Conservation (phyloP, 2,888 invertebrate species). For the Neelides folsomi region DNA sequence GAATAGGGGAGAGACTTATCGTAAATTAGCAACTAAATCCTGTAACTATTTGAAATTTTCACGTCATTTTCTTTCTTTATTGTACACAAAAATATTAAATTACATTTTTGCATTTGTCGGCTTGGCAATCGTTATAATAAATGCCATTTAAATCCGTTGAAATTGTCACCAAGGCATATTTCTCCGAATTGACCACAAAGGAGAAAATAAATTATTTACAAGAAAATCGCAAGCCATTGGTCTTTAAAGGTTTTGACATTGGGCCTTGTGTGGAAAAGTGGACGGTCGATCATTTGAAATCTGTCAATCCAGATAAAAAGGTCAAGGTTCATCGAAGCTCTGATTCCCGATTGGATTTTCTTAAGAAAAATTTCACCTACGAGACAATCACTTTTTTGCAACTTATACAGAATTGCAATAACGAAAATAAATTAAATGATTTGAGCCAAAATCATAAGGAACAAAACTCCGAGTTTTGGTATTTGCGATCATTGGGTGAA, state of each 20-base stretch:
- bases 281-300: constrained; percentile 40
- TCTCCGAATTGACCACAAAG: too few relatives aligned
- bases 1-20: too few relatives aligned
- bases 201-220: too few relatives aligned
- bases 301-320: constrained; percentile 35
- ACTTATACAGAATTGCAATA: constrained; percentile 37
- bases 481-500: constrained; percentile 40
- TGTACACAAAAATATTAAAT: too few relatives aligned
- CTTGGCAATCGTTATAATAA: too few relatives aligned
- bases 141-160: too few relatives aligned
- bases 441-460: neutral
- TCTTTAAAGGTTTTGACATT: constrained; percentile 39
- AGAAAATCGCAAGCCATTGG: constrained; percentile 35
- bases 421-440: neutral
- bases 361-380: constrained; percentile 43
- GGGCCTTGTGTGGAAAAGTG: constrained; percentile 41
- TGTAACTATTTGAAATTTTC: too few relatives aligned
- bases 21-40: too few relatives aligned
- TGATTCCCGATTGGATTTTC: constrained; percentile 40
- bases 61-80: too few relatives aligned
- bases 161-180: too few relatives aligned
- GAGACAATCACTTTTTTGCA: constrained; percentile 40
- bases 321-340: constrained; percentile 43
- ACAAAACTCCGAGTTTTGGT: constrained; percentile 33
- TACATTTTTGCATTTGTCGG: too few relatives aligned